phyloP scores from a whole-genome alignment of 2,797 vertebrate genomes.

The Karalla daura region DNA sequence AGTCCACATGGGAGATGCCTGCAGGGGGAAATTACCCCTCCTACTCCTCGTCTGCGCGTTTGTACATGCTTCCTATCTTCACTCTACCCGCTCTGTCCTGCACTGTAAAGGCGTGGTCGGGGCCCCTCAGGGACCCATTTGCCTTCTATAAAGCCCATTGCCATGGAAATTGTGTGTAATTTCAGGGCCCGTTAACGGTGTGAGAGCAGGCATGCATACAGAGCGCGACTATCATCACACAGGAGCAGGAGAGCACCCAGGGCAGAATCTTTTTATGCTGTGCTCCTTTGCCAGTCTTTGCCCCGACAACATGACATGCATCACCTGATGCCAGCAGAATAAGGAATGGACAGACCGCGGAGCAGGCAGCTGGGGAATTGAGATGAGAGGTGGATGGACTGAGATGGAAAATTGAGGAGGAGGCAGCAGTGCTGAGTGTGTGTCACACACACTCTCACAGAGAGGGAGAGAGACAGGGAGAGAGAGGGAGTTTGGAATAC shows the following conservation, averaged over 20 bases:
- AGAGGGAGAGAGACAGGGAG: slow-evolving; percentile 9
- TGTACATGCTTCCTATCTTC: slow-evolving; percentile 39
- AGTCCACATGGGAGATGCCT: slow-evolving; percentile 49
- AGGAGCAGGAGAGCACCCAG: slow-evolving; percentile 47
- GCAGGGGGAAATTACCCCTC: slow-evolving; percentile 34
- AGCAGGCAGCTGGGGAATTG: slow-evolving; percentile 25
- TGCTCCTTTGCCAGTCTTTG: slow-evolving; percentile 50
- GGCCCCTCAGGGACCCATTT: slow-evolving; percentile 58
- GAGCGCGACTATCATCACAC: slow-evolving; percentile 57
- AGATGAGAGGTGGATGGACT: slow-evolving; percentile 43
- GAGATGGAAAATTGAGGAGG: slow-evolving; percentile 40
- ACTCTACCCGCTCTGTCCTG: slow-evolving; percentile 28
- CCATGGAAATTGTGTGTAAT: slow-evolving; percentile 75
- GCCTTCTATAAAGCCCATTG: slow-evolving; percentile 68
- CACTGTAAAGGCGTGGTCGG: slow-evolving; percentile 51
- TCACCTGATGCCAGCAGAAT: slow-evolving; percentile 58
- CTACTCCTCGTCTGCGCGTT: slow-evolving; percentile 28
- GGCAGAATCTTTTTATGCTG: slow-evolving; percentile 58
- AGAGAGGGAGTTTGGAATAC: slow-evolving; percentile 36
- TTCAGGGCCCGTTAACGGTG: slow-evolving; percentile 71
- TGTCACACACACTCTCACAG: slow-evolving; percentile 7
- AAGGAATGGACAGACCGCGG: slow-evolving; percentile 40
- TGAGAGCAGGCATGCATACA: slow-evolving; percentile 58
- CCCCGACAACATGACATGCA: slow-evolving; percentile 53
- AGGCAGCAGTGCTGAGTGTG: slow-evolving; percentile 22